Evolutionary conservation across 2,888 invertebrate genomes (phyloP).

Genomic region (Zootermopsis nevadensis): DNA sequence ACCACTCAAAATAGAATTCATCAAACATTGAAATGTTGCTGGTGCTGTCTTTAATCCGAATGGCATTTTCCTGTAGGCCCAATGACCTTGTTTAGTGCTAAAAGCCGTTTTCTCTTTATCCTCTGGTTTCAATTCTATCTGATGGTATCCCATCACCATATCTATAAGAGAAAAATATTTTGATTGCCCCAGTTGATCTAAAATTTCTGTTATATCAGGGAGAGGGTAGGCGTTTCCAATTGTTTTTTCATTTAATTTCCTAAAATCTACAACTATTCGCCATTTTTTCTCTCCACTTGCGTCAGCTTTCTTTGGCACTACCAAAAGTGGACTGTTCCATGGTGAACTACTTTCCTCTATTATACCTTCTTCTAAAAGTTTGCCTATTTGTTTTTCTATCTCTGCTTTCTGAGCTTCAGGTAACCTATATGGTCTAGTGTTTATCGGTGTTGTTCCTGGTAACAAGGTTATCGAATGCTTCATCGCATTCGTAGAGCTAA

Average conservation of each 20-base stretch:
- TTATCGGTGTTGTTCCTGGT: neutral
- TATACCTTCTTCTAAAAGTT: neutral
- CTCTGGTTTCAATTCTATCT: neutral
- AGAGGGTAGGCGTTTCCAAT: neutral
- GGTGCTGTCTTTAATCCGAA: no score
- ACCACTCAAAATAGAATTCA: neutral
- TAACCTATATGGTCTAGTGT: slow-evolving; percentile 2
- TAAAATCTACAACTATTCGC: neutral
- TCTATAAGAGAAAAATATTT: neutral
- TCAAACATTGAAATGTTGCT: neutral
- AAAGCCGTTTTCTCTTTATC: neutral
- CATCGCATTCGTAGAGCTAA: neutral
- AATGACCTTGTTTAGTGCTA: neutral
- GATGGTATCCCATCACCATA: neutral
- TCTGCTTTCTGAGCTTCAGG: neutral
- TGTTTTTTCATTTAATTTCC: neutral
- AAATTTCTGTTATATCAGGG: neutral
- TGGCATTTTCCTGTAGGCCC: no score
- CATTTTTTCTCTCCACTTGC: neutral
- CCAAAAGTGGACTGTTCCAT: neutral
- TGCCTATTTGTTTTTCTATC: neutral
- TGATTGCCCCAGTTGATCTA: neutral
- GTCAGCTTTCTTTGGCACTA: neutral
- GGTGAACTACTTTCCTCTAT: neutral
- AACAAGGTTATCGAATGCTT: neutral